phyloP scores from a whole-genome alignment of 2,113 vertebrate species.

The Zapornia atra region DNA sequence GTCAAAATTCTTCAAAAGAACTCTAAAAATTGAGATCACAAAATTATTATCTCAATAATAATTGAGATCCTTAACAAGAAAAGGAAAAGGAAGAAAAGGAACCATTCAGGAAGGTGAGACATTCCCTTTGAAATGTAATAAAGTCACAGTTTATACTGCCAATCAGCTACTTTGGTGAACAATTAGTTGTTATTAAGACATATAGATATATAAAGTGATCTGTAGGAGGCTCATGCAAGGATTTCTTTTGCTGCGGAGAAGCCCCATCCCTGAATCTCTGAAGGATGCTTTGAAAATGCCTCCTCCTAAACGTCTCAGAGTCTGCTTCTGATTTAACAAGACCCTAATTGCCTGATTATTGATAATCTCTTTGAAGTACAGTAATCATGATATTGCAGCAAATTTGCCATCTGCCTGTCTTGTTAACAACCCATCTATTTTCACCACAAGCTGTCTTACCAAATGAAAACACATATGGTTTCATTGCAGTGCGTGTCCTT shows the following conservation, averaged over 20 bases:
- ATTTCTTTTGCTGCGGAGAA: neutral
- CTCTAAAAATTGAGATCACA: neutral
- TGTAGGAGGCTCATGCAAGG: neutral
- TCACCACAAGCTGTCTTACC: conserved; percentile 34
- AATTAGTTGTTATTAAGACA: neutral
- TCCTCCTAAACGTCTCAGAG: neutral
- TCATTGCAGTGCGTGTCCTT: neutral
- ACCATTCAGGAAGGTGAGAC: neutral
- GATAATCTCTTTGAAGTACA: conserved; percentile 49
- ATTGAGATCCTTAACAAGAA: no score
- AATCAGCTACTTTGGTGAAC: neutral
- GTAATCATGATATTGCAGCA: neutral
- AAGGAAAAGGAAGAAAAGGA: neutral
- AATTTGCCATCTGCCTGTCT: conserved; percentile 55
- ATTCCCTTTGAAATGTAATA: neutral
- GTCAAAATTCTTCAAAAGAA: neutral
- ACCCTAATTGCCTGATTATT: conserved; percentile 55
- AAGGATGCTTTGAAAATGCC: neutral
- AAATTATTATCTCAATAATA: no score
- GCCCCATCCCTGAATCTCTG: neutral
- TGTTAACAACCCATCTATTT: neutral
- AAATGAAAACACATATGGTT: conserved; percentile 51
- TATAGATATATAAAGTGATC: neutral
- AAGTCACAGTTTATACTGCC: neutral
- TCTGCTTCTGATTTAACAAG: neutral